phyloP scores from a whole-genome alignment of 1,140 invertebrate species.

The Leptinotarsa texana region DNA sequence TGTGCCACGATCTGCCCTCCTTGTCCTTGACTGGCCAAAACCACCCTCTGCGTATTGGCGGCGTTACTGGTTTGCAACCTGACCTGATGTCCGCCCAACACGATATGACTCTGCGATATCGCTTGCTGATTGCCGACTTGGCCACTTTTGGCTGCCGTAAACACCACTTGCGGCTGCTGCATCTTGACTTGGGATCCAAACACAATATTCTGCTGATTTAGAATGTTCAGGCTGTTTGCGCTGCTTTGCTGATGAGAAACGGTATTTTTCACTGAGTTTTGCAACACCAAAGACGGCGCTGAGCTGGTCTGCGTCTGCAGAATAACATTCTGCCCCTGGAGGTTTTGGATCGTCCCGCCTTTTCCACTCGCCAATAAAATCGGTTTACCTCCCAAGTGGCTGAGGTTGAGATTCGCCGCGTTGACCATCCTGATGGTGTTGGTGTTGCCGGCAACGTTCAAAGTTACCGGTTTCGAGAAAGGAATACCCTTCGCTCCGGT shows the following conservation, averaged over 20 bases:
- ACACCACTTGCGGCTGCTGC: slow-evolving; percentile 32
- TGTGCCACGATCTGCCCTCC: slow-evolving; percentile 58
- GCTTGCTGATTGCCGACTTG: slow-evolving; percentile 17
- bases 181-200: slow-evolving; percentile 41
- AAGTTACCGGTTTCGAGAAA: slow-evolving; percentile 37
- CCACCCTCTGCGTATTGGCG: slow-evolving; percentile 59
- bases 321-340: slow-evolving; percentile 54
- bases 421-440: slow-evolving; percentile 61
- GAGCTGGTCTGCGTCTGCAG: slow-evolving; percentile 48
- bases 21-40: slow-evolving; percentile 64
- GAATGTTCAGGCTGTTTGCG: slow-evolving; percentile 41
- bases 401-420: slow-evolving; percentile 58
- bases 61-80: slow-evolving; percentile 48
- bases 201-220: slow-evolving; percentile 49
- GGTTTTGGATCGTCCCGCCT: slow-evolving; percentile 56
- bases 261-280: slow-evolving; percentile 33
- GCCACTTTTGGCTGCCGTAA: slow-evolving; percentile 19
- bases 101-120: slow-evolving; percentile 44
- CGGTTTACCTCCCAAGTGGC: slow-evolving; percentile 68
- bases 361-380: slow-evolving; percentile 65
- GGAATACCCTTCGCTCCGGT: slow-evolving; percentile 34
- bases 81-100: slow-evolving; percentile 56
- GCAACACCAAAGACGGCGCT: slow-evolving; percentile 52
- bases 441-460: slow-evolving; percentile 38
- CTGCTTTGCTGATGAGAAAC: slow-evolving; percentile 27